phyloP scores from a whole-genome alignment of 2,797 vertebrate species.

The Anguilla marmorata region DNA sequence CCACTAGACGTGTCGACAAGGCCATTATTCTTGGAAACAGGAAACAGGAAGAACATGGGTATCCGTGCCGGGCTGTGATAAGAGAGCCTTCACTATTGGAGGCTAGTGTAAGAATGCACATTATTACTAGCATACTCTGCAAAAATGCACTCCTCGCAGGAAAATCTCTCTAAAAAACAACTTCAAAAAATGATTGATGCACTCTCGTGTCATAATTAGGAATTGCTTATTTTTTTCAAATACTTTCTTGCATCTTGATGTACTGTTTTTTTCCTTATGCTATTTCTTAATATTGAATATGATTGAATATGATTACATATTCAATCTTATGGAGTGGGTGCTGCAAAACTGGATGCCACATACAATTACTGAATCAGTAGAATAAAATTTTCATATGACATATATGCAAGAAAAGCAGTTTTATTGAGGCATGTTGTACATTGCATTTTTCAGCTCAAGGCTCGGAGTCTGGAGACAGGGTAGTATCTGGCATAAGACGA shows the following conservation, averaged over 20 bases:
- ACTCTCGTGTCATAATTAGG: not conserved
- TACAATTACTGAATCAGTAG: not conserved
- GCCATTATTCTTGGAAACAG: conserved; percentile 50
- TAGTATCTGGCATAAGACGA: not conserved
- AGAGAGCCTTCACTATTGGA: conserved; percentile 53
- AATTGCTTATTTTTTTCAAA: not conserved
- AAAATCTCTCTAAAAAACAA: not conserved
- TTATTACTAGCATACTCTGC: conserved; percentile 21
- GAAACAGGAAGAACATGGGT: conserved; percentile 71
- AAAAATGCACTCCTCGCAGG: not conserved
- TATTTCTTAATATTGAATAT: not conserved
- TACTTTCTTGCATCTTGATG: not conserved
- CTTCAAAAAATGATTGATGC: not conserved
- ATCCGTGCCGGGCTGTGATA: conserved; percentile 54
- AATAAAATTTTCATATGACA: no score
- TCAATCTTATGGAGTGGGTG: not conserved
- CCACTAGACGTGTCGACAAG: conserved; percentile 42
- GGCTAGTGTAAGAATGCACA: conserved; percentile 26
- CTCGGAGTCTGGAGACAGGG: not conserved
- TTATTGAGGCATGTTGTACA: not conserved
- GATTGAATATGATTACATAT: not conserved
- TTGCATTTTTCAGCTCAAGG: not conserved
- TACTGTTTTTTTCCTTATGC: not conserved
- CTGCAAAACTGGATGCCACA: conserved; percentile 29
- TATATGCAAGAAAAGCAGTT: not conserved